Conservation (phyloP, 2,888 invertebrate species). For the Drosophila aldrichi region DNA sequence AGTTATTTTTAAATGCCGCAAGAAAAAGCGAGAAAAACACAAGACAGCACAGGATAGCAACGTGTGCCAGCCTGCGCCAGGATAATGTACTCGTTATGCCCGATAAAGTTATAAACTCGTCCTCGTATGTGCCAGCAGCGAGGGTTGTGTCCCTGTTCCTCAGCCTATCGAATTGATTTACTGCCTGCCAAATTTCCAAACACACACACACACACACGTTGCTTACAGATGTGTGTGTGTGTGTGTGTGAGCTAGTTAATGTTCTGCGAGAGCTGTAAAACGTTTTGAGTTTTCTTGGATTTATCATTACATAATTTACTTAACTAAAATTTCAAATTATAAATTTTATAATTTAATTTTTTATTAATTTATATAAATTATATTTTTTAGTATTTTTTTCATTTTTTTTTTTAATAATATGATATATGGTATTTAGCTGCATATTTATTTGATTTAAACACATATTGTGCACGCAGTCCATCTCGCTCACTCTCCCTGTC, state of each 20-base stretch:
- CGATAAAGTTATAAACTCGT: conserved; percentile 83
- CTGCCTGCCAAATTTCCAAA: conserved; percentile 64
- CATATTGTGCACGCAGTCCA: no score
- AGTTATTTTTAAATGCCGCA: conserved; percentile 82
- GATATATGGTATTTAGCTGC: no score
- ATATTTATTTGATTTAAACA: no score
- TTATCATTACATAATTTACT: no score
- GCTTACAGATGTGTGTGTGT: not conserved
- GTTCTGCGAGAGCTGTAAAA: no score
- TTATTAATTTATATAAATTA: no score
- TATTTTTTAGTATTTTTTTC: no score
- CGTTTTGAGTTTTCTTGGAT: no score
- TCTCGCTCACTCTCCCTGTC: not conserved
- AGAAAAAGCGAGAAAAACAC: conserved; percentile 60
- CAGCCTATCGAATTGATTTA: conserved; percentile 73
- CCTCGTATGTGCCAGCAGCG: conserved; percentile 66
- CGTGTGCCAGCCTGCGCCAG: conserved; percentile 76
- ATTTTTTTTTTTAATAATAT: no score
- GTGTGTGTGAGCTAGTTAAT: not conserved
- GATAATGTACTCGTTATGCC: conserved; percentile 83
- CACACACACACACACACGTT: conserved; percentile 23
- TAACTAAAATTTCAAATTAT: no score
- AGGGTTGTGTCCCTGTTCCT: conserved; percentile 42
- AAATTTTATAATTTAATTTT: no score
- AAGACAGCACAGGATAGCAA: conserved; percentile 29